Base-by-base conservation (phyloP, 2,113 vertebrate species). In the Paramormyrops kingsleyae region DNA sequence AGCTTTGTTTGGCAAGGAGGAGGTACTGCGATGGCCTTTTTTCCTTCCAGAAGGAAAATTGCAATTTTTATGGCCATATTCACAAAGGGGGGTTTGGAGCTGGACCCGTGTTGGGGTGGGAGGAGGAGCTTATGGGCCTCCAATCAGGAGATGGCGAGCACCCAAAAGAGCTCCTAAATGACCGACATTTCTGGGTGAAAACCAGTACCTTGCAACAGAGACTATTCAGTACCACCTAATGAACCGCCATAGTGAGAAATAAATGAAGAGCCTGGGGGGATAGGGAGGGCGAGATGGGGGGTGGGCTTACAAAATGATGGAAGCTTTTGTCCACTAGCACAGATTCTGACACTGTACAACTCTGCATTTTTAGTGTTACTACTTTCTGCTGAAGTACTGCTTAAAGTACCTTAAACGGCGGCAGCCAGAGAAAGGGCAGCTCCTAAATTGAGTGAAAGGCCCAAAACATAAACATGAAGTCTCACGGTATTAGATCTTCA, bases 21-120 rank as follows among this genome's bases (percentile, higher is more conserved):
- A 88, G 52, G 27, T 27, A 70, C 90, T n/a, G 53, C 42, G 88
- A 5, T 27, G 66, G 24, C 44, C 80, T 0, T 80, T 84, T 88
- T 86, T 66, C 24, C 24, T 49, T 74, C 10, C 49, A 80, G 62
- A 86, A 47, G 91, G 49, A 10, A 83, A 62, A 66, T 50, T 10
- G n/a, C 80, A 21, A 89, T 47, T 91, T 92, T 92, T 15, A 83
- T 88, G 10, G 85, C 27, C 87, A 90, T 94, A 93, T 91, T 93
- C 88, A 93, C 92, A 90, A 92, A 87, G 56, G 85, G 89, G 87
- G 35, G 84, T 89, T 90, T 93, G 91, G 91, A 94, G 89, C 90
- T 87, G 77, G 86, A 47, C 77, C 17, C 59, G 87, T 85, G 88
- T 86, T 89, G 31, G 77, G 89, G 89, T n/a, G 89, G 83, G 85